Base-by-base conservation (phyloP, 1,140 invertebrate genomes). In the Drosophila repletoides region DNA sequence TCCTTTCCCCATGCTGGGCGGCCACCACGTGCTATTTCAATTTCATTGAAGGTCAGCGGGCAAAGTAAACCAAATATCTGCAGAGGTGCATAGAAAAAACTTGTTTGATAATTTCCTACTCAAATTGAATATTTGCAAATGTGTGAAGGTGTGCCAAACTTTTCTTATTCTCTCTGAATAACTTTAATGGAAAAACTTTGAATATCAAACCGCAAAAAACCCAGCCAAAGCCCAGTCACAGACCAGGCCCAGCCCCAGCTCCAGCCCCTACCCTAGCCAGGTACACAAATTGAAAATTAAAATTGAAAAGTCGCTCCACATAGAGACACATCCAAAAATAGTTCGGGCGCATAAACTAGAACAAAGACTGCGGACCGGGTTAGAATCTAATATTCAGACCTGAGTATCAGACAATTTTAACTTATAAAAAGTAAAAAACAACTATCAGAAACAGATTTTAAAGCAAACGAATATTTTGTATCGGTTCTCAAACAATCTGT, bases 131-230 rank as follows among this genome's bases (percentile, higher is more conserved):
- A 84, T 80, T 75, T 76, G 75, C 71, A 75, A 79, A 76, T 74
- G 73, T 53, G 14, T 40, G 36, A 40, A 40, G 41, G 64, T 65
- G 33, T 34, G 41, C 40, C 33, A 86, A 86, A 86, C 63, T 86
- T 86, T 86, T 72, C 76, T 76, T 86, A 87, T 84, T 84, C 75
- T 76, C 67, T 76, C 72, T 56, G 64, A 80, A 80, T 87, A 86
- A 86, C 80, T 86, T 86, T 86, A 86, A 86, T 86, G 80, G 80
- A 86, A 86, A 86, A 86, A 86, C 80, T 86, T 86, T 86, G 81
- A 79, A 87, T 86, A 87, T 76, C 72, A 76, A 87, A 87, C 80
- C 80, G 63, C 80, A 86, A 66, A 84, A 84, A 79, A 64, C 64
- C 19, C n/a, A n/a, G n/a, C n/a, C n/a, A n/a, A n/a, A n/a, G n/a